Percentiles rank a stretch among this genome's conserved stretches.
These are phyloP conservation scores for Corydoras sp. DNA, from an alignment of 2,113 vertebrate genomes.

Conservation along the genomic window DNA sequence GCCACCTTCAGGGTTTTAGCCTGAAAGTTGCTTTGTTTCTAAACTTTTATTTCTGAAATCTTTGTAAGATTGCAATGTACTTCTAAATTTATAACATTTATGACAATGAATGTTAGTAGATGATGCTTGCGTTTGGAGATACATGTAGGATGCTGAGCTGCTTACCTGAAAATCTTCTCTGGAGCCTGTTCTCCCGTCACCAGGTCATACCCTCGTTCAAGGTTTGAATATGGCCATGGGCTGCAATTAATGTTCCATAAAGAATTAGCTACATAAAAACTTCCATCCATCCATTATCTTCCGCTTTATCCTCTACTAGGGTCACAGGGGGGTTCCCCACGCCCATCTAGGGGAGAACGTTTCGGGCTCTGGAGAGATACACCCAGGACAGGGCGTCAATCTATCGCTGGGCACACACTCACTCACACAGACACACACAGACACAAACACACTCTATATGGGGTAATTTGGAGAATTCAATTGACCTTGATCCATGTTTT, in stretches of 20 bases:
- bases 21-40: neutral
- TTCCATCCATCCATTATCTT: too few species aligned
- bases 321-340: too few species aligned
- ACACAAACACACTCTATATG: too few species aligned
- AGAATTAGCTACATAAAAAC: neutral
- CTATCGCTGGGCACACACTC: too few species aligned
- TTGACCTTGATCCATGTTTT: too few species aligned
- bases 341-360: too few species aligned
- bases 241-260: constrained; percentile 54
- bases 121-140: neutral
- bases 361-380: too few species aligned
- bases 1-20: neutral
- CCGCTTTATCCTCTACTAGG: too few species aligned
- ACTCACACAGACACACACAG: too few species aligned
- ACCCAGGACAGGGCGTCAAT: too few species aligned
- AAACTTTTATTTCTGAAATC: neutral
- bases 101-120: neutral
- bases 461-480: too few species aligned
- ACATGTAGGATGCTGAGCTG: constrained; percentile 6
- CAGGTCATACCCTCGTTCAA: constrained; percentile 92
- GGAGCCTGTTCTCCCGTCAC: constrained; percentile 94
- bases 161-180: constrained; percentile 96
- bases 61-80: neutral
- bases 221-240: constrained; percentile 93
- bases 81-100: neutral